A percentile compares a stretch with the other conserved stretches of the same genome.
Evolutionary conservation across 2,113 vertebrate genomes (phyloP).

Genomic region (Argyrosomus japonicus): DNA sequence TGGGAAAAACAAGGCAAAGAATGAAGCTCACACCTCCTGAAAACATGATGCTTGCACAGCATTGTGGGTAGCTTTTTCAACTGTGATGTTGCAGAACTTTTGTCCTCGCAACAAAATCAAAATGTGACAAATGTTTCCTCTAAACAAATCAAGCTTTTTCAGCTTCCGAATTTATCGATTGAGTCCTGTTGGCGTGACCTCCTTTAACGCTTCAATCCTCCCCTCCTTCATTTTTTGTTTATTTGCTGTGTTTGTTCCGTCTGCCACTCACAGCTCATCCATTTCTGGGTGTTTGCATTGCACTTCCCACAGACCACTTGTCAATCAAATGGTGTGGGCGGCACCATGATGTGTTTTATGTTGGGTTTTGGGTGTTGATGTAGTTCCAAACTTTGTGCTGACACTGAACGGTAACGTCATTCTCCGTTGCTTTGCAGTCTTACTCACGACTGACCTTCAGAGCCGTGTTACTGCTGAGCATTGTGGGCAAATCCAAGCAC

Average conservation of each 20-base stretch:
- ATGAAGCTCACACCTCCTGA: conserved; percentile 7
- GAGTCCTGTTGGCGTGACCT: conserved; percentile 37
- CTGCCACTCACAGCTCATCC: conserved; percentile 37
- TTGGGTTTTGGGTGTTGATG: background rate
- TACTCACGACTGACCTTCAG: background rate
- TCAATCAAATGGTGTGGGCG: conserved; percentile 37
- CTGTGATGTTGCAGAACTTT: background rate
- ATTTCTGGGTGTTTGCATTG: conserved; percentile 52
- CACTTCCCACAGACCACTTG: conserved; percentile 32
- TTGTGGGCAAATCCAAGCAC: background rate
- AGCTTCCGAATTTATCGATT: background rate
- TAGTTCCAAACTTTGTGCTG: background rate
- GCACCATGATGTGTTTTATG: background rate
- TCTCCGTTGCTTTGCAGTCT: background rate
- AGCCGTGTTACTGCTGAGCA: no score
- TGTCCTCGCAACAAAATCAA: background rate
- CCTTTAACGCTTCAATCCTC: conserved; percentile 11
- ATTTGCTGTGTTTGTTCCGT: conserved; percentile 55
- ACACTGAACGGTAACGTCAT: no score
- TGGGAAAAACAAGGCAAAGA: conserved; percentile 8
- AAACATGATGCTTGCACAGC: background rate
- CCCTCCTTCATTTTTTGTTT: conserved; percentile 13
- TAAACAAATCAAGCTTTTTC: background rate
- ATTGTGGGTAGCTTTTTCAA: background rate
- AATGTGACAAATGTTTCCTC: background rate